Base-by-base conservation (phyloP, 2,888 invertebrate species). In the Mimas tiliae region DNA sequence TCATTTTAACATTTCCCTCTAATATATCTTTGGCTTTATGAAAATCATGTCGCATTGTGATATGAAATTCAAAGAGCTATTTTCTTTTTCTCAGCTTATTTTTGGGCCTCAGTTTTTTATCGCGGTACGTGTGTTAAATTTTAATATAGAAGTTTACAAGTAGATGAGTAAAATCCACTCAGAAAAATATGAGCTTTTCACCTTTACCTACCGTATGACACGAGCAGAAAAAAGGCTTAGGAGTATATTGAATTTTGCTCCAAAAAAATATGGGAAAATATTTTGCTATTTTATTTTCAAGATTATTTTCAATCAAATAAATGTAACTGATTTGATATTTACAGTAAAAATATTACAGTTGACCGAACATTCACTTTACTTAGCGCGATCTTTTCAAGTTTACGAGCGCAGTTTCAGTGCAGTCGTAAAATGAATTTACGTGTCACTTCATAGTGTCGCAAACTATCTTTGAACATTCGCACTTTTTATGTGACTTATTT, bases 341-440 rank as follows among this genome's bases (percentile, higher is more conserved):
- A n/a, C 16, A 16, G 16, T 19, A 12, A 19, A 19, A 42, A 42
- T 58, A 19, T 42, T 6, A 9, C 42, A 42, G 38, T 58, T 19
- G 38, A 42, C 16, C 12, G 16, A 58, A 42, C 38, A 38, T 19
- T 12, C 58, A 42, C 12, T 58, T 38, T 12, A 76, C 72, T 80
- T 77, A 73, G 80, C 75, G 75, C 79, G 77, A 81, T 83, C 78
- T 83, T 80, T 79, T 79, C 74, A 74, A 78, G 79, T 87, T 87
- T 86, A 88, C 79, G 85, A 85, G 72, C 80, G 65, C 73, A 76
- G 80, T 85, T 84, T 80, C 73, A 77, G 74, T 71, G 76, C 72
- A 68, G 75, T 79, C 75, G 84, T 88, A 87, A 88, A 88, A 80
- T 78, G 69, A 68, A 70, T 86, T 87, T 85, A 86, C 83, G 82